Evolutionary conservation across 2,797 vertebrate genomes (phyloP), one percentile per base, ranked within the genome.

Genomic region (Xyrichtys novacula): DNA sequence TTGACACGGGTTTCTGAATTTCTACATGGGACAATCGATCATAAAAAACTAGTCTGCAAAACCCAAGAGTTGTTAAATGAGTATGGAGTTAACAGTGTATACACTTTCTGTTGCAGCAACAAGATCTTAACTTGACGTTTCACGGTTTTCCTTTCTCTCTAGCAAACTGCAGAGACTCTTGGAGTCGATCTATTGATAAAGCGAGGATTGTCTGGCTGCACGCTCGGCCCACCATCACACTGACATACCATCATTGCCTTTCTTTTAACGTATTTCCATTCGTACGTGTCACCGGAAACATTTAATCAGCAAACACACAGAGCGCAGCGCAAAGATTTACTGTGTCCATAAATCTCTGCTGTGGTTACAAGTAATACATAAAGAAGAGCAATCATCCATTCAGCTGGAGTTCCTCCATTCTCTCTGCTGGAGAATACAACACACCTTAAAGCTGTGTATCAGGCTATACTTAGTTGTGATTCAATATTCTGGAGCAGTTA

Each of bases 401-500:
- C 12, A n/a, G 47, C 19, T 26, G 47, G 1, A 38, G 17, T 22
- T 38, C 15, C 49, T 64, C 10, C n/a, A 1, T 26, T 32, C 19
- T 52, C 11, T 7, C 32, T 26, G 61, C 46, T 14, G 12, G 7
- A 36, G 15, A 26, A 29, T 11, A 42, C 2, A 42, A 34, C 15
- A 1, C 25, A 68, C 63, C 31, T 52, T 46, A 9, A 68, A 61
- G 17, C 25, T 17, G 15, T 6, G 3, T 6, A 32, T 46, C 32
- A 32, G 70, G 26, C 48, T n/a, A 44, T n/a, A 38, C 11, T 17
- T 1, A 7, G 16, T n/a, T 3, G 19, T 34, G 55, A 60, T 69
- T 67, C 20, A 56, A 6, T 73, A 7, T 40, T 26, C 38, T 43
- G 46, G 50, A 15, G 26, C 54, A 31, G 78, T 52, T 76, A 68